Evolutionary conservation across 2,113 vertebrate genomes (phyloP), one percentile per base, ranked within the genome.

Genomic region (Acrocephalus kingi): DNA sequence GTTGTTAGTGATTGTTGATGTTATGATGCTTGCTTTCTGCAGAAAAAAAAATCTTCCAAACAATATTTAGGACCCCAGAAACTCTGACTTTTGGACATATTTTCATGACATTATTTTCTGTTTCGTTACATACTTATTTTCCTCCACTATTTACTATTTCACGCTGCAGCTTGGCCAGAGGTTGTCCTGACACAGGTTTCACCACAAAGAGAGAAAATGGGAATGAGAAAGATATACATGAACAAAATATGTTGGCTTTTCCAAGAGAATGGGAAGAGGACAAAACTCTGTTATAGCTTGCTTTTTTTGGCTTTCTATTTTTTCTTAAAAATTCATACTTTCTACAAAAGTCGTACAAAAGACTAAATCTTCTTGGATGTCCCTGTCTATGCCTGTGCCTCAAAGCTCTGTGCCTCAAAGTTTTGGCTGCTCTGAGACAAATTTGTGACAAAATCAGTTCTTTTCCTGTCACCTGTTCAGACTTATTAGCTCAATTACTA

Each of bases 141-240:
- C 6, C 21, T 77, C 48, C 64, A 0, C 37, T 15, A 21, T 51
- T 37, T 87, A 39, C 11, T 82, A 7, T 76, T 86, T 73, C 33
- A 67, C 22, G 30, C 10, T 55, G 19, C 33, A 56, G 4, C 16
- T 77, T n/a, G 31, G 15, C 14, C 20, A 72, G 19, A 58, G 12
- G 11, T 21, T 81, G 23, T 14, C 9, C 21, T 13, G 3, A 20
- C 20, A 15, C 2, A 59, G 8, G 2, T 27, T 86, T 63, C 35
- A 49, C 16, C 16, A 64, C 2, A 15, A 64, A 55, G 27, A 15
- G 24, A 48, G 7, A 15, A 43, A 64, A 88, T 71, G 13, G 5
- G 6, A 43, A 37, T 1, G 6, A 45, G 63, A 30, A 58, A 56
- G 33, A 39, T 46, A 39, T 7, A 45, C 0, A 0, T 28, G 41